Conservation (phyloP, 2,888 invertebrate genomes). For the Pegoplata infirma region DNA sequence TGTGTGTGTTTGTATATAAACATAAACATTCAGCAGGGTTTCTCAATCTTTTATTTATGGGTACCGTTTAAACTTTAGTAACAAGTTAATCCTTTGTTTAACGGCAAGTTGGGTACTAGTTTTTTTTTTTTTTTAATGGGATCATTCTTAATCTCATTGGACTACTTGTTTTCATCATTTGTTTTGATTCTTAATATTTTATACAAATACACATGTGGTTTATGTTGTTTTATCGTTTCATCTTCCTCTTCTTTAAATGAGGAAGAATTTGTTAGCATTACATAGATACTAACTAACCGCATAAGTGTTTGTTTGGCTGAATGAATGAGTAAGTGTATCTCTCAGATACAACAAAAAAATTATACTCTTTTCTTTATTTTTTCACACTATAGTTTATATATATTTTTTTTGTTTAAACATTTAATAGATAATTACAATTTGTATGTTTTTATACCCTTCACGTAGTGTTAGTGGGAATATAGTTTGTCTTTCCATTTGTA, state of each 20-base stretch:
- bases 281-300: conserved; percentile 2
- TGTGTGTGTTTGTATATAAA: too few relatives aligned
- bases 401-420: too few relatives aligned
- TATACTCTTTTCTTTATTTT: conserved; percentile 30
- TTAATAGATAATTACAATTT: conserved; percentile 51
- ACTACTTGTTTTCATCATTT: conserved; percentile 32
- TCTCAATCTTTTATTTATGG: too few relatives aligned
- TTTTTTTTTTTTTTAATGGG: too few relatives aligned
- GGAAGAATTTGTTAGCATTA: conserved; percentile 31
- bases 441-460: conserved; percentile 28
- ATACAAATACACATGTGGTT: conserved; percentile 46
- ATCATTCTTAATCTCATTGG: not conserved
- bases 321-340: conserved; percentile 42
- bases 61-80: too few relatives aligned
- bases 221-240: too few relatives aligned
- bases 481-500: too few relatives aligned
- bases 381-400: conserved; percentile 35
- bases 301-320: conserved; percentile 16
- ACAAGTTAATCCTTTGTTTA: too few relatives aligned
- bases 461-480: conserved; percentile 12
- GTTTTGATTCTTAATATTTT: conserved; percentile 52
- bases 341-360: conserved; percentile 50
- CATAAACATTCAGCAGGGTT: too few relatives aligned
- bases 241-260: not conserved
- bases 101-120: too few relatives aligned